Evolutionary conservation across 2,888 invertebrate species (phyloP), one percentile per base, ranked within the genome.

Genomic region (Eurytoma californica): DNA sequence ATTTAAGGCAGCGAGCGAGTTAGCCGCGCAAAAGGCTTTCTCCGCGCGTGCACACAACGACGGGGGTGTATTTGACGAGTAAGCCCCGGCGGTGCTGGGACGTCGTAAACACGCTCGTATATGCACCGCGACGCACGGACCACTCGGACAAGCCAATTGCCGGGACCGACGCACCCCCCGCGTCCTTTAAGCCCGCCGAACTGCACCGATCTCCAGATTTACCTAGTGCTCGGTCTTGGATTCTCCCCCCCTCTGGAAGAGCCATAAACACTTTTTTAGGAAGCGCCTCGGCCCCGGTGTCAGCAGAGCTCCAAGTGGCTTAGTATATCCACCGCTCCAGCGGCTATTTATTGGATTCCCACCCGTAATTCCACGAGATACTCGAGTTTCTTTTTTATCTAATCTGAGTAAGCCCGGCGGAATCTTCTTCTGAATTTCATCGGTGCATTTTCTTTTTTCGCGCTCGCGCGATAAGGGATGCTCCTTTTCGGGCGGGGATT

Each of bases 41-140:
- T n/a, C 30, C 18, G 39, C 9, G 39, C 9, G 39, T 24, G 24
- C 24, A 24, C 24, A 24, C 13, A 47, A 49, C 65, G 28, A 49
- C 18, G 58, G 49, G 20, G 60, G 24, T 49, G 30, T 63, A 73
- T 73, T 73, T 68, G 78, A 74, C 20, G 30, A 18, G 58, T 39
- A 57, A 72, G 65, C 72, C 30, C 74, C 49, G 51, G 57, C 51
- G 63, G 57, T 63, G 66, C 55, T 63, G 79, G 65, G 61, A 60
- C 47, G 63, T 83, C 84, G 76, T 84, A 83, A 84, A 85, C 20
- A 84, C 82, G 73, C 72, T 61, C 77, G 74, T 30, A n/a, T 16
- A 7, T n/a, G 20, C 47, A 57, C 24, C 69, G 20, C 57, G 24
- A 55, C 77, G 69, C 47, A n/a, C 30, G 7, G 39, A 61, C 39